Evolutionary conservation across 2,888 invertebrate genomes (phyloP), one percentile per base, ranked within the genome.

Genomic region (Yponomeuta cagnagella): DNA sequence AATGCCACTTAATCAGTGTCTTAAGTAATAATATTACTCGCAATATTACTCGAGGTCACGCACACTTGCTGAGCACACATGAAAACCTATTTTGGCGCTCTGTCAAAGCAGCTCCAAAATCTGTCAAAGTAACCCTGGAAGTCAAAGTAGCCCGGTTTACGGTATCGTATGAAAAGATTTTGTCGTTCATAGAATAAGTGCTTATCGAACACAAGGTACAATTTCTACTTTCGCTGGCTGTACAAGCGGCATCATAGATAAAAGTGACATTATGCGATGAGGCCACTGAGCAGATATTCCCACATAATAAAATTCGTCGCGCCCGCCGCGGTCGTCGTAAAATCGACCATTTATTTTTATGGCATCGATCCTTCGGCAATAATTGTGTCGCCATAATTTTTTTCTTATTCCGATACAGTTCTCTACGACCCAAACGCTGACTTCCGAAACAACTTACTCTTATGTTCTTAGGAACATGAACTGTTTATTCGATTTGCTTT

Each of bases 341-440:
- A 87, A 82, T 75, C 77, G 84, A 85, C 86, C 85, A 85, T 89
- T 89, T 86, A 85, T 80, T 88, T 89, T 89, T 88, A 89, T 80
- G 85, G 82, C 82, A 80, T 80, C 82, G 82, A 83, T 82, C 83
- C 86, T 82, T 77, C 75, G 80, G 83, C 82, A 83, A 87, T 89
- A 87, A 89, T 88, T 87, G 84, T 83, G 82, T 83, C 79, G 77
- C 79, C 79, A 80, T 86, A 82, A 82, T 82, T 83, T 82, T 8
- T 81, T 78, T 77, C 77, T 77, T 76, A 77, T 79, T 77, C 77
- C 77, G 76, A 79, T 79, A 78, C 74, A 75, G 75, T 75, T 72
- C 70, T 48, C 64, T 68, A 48, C 48, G 68, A 48, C 48, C 48
- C 12, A 10, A 6, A 15, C 5, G 33, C 15, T 48, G 4, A 5